A percentile compares a stretch with the other conserved stretches of the same genome.
Evolutionary conservation across 2,888 invertebrate species (phyloP).

Genomic region (Melinaea menophilus): DNA sequence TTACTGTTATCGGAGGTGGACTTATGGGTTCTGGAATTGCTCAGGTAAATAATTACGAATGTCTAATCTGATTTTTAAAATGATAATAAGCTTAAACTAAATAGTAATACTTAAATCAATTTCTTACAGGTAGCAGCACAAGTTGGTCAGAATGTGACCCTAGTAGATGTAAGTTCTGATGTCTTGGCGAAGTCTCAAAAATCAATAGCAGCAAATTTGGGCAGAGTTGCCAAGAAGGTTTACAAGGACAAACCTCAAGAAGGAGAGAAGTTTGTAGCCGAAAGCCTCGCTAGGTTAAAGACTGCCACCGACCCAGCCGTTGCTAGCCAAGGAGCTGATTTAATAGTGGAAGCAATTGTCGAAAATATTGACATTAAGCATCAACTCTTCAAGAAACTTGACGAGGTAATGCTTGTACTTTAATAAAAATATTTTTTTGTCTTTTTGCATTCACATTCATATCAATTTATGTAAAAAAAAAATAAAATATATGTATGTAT

Average conservation of each 20-base stretch:
- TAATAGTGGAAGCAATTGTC: conserved; percentile 91
- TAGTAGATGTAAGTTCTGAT: conserved; percentile 82
- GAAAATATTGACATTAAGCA: conserved; percentile 89
- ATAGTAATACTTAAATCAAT: not conserved
- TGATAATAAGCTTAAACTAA: not conserved
- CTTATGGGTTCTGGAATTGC: conserved; percentile 95
- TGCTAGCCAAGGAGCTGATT: conserved; percentile 81
- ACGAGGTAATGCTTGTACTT: conserved; percentile 70
- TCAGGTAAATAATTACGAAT: conserved; percentile 77
- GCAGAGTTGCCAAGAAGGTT: conserved; percentile 87
- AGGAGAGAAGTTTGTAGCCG: conserved; percentile 81
- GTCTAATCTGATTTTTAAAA: conserved; percentile 20
- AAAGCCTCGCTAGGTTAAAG: conserved; percentile 79
- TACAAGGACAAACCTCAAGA: conserved; percentile 82
- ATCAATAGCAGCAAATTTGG: conserved; percentile 83
- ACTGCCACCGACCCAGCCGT: conserved; percentile 79
- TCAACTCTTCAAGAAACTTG: conserved; percentile 84
- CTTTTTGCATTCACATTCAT: no score
- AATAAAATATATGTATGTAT: no score
- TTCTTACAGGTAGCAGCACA: conserved; percentile 86
- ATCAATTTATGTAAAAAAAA: no score
- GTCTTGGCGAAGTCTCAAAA: conserved; percentile 51
- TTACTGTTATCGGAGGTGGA: conserved; percentile 92
- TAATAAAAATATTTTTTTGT: not conserved
- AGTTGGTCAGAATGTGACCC: conserved; percentile 87